Evolutionary conservation across 2,888 invertebrate species (phyloP), one percentile per base, ranked within the genome.

Genomic region (Tiliacea aurago): DNA sequence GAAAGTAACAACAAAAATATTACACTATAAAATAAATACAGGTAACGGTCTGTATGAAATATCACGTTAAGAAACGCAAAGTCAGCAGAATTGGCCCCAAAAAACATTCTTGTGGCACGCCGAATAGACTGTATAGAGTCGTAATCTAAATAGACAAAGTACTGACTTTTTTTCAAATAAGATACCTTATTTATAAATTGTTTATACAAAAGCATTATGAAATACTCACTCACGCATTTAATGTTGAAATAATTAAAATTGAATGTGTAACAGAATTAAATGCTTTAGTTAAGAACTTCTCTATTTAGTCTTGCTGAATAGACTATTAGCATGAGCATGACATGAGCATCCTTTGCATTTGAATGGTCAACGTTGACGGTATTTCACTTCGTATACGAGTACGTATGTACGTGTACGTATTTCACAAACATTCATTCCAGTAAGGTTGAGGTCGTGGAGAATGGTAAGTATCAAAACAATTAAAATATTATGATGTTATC

Each of bases 91-190:
- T 33, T 20, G 15, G 43, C 5, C 43, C 18, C 23, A 33, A 53
- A 18, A 73, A 45, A 73, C 53, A 53, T 70, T 15, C 43, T 4
- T 51, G 72, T 33, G 41, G 18, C n/a, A 71, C 41, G 9, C 47
- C 45, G 13, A n/a, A n/a, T 4, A 56, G 11, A 45, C 73, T 47
- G 1, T 28, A 20, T 2, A 28, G 47, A 33, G 56, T n/a, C 51
- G 10, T 11, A 6, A 37, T 37, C 0, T 37, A n/a, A 0, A 51
- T 49, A 41, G 2, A n/a, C 15, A 15, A 3, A 51, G 1, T 23
- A 37, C 2, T 11, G 20, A 41, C 7, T 20, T 1, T 28, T 43
- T 28, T 28, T n/a, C n/a, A 28, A 28, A 28, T 28, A 28, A 28
- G 28, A 28, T 3, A 28, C 28, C 28, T 28, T 28, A 28, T 28